Conservation (phyloP, 2,797 vertebrate species). For the Sorex maritimensis region DNA sequence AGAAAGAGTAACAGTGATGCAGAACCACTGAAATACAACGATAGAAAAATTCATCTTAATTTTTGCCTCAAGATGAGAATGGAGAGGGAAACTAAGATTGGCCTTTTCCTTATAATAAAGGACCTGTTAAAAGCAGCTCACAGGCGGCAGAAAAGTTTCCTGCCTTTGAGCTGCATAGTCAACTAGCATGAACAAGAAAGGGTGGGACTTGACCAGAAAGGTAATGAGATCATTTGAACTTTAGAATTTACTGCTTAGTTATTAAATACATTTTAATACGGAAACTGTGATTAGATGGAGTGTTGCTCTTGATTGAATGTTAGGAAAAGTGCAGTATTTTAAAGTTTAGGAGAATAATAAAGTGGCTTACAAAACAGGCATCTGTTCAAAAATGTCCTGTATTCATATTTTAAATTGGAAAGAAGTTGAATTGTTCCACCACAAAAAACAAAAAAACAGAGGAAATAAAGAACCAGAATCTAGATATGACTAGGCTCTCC, state of each 20-base stretch:
- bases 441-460: background rate
- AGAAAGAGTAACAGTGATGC: background rate
- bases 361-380: slow-evolving; percentile 28
- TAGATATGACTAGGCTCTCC: slow-evolving; percentile 24
- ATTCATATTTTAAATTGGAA: slow-evolving; percentile 53
- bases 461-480: slow-evolving; percentile 11
- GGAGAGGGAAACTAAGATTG: background rate
- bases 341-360: slow-evolving; percentile 43
- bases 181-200: background rate
- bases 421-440: slow-evolving; percentile 33
- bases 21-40: background rate
- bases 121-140: background rate
- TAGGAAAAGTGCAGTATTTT: slow-evolving; percentile 39
- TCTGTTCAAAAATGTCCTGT: slow-evolving; percentile 30
- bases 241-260: slow-evolving; percentile 6
- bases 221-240: background rate
- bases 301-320: slow-evolving; percentile 42
- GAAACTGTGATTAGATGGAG: slow-evolving; percentile 21
- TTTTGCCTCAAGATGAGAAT: slow-evolving; percentile 6
- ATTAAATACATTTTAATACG: slow-evolving; percentile 13
- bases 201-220: background rate
- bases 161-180: too few species aligned
- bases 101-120: background rate
- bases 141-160: too few species aligned
- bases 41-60: background rate